These are phyloP conservation scores for Piliocolobus tephrosceles DNA, from an alignment of 2,113 vertebrate genomes.

Conservation along the genomic window DNA sequence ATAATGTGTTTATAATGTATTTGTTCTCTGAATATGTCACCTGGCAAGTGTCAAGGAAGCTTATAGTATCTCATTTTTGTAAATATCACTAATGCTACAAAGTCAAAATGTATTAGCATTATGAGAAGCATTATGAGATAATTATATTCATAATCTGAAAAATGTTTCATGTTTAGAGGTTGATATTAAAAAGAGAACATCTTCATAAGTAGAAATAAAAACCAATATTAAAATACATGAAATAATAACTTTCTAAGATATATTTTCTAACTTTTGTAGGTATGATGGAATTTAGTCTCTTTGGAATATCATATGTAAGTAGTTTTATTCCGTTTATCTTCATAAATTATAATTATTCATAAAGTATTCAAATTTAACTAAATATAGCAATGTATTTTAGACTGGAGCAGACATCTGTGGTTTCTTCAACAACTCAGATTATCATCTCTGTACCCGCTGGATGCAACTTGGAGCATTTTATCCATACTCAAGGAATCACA, in stretches of 20 bases:
- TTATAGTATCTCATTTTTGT: neutral
- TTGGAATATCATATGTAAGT: slow-evolving; percentile 88
- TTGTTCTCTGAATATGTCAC: neutral
- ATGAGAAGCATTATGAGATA: neutral
- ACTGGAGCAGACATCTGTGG: slow-evolving; percentile 92
- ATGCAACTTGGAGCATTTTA: slow-evolving; percentile 92
- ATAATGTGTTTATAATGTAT: neutral
- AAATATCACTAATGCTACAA: neutral
- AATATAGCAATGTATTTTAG: slow-evolving; percentile 72
- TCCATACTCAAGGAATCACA: slow-evolving; percentile 90
- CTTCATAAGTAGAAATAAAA: neutral
- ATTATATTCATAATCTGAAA: neutral
- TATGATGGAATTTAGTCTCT: slow-evolving; percentile 92
- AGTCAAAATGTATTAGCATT: neutral
- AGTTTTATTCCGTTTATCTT: neutral
- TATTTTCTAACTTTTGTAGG: slow-evolving; percentile 75
- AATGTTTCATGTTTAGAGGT: neutral
- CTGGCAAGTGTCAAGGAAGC: neutral
- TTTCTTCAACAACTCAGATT: slow-evolving; percentile 86
- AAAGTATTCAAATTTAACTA: neutral
- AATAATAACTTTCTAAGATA: neutral
- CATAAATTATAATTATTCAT: neutral
- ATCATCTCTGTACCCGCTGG: slow-evolving; percentile 90
- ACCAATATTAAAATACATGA: neutral
- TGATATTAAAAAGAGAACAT: neutral